A percentile compares a stretch with the other conserved stretches of the same genome.
phyloP scores from a whole-genome alignment of 2,797 vertebrate species.

The Falco cherrug region DNA sequence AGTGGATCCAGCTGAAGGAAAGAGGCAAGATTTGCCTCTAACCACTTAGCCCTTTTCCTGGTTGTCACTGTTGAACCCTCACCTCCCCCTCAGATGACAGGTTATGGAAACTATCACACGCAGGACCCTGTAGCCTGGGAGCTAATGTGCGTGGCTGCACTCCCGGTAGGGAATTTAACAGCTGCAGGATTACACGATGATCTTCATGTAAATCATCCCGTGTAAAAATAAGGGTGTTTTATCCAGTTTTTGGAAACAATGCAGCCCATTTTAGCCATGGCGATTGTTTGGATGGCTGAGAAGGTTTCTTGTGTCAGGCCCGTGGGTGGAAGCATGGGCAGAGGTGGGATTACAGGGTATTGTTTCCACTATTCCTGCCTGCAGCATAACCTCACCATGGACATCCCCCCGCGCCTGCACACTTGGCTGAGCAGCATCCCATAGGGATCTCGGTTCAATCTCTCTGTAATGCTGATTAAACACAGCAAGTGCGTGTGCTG shows the following conservation, averaged over 20 bases:
- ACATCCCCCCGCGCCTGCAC: rapidly evolving
- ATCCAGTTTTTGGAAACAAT: background rate
- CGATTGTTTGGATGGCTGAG: background rate
- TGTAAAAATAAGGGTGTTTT: constrained; percentile 23
- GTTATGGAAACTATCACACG: background rate
- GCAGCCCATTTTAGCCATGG: background rate
- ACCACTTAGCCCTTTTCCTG: background rate
- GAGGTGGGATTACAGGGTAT: constrained; percentile 2
- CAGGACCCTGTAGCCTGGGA: background rate
- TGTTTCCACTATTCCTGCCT: background rate
- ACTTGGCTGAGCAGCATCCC: background rate
- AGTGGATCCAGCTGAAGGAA: background rate
- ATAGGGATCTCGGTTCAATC: background rate
- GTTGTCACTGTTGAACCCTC: background rate
- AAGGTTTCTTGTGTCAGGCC: background rate
- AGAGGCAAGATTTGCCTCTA: background rate
- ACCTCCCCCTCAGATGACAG: background rate
- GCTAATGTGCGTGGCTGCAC: background rate
- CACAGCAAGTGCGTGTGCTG: background rate
- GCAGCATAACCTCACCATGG: background rate
- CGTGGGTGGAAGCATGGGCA: background rate
- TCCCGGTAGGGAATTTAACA: background rate
- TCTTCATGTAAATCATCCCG: background rate
- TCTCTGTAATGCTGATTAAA: background rate
- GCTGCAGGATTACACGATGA: background rate